These are phyloP conservation scores for Heliconius himera DNA, from an alignment of 1,140 invertebrate genomes.

Conservation along the genomic window DNA sequence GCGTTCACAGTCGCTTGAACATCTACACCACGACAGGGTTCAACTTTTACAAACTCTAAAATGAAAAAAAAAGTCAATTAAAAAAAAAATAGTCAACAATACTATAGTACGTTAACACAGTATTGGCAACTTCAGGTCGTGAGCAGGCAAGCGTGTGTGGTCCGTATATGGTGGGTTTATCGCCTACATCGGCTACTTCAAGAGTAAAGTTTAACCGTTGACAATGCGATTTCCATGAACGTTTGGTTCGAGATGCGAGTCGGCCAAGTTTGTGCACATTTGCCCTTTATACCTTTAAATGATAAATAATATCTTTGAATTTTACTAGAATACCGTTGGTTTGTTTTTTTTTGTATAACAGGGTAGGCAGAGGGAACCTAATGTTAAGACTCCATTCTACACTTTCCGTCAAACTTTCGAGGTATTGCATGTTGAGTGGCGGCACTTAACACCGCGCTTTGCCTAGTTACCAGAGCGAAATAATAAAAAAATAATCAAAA, in stretches of 20 bases:
- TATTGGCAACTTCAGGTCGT: constrained; percentile 35
- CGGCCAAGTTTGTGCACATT: constrained; percentile 10
- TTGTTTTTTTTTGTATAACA: not conserved
- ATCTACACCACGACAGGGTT: too few species aligned
- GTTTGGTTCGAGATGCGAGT: constrained; percentile 36
- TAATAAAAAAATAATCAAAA: too few species aligned
- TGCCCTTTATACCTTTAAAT: constrained; percentile 8
- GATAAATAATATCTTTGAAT: not conserved
- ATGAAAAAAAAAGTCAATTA: not conserved
- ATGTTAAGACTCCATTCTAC: too few species aligned
- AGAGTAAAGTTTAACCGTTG: constrained; percentile 43
- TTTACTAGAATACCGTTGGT: not conserved
- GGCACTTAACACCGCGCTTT: too few species aligned
- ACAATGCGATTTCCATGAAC: constrained; percentile 45
- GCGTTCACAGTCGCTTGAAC: too few species aligned
- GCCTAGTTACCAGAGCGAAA: too few species aligned
- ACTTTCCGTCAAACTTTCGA: too few species aligned
- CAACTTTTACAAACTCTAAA: not conserved
- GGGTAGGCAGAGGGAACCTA: too few species aligned
- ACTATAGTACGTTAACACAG: constrained; percentile 7
- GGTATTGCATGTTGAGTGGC: too few species aligned
- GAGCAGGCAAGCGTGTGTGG: constrained; percentile 45
- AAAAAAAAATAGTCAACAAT: not conserved
- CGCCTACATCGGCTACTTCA: constrained; percentile 44
- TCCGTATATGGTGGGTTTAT: constrained; percentile 46